Conservation (phyloP, 2,113 vertebrate species). For the Aythya baeri region DNA sequence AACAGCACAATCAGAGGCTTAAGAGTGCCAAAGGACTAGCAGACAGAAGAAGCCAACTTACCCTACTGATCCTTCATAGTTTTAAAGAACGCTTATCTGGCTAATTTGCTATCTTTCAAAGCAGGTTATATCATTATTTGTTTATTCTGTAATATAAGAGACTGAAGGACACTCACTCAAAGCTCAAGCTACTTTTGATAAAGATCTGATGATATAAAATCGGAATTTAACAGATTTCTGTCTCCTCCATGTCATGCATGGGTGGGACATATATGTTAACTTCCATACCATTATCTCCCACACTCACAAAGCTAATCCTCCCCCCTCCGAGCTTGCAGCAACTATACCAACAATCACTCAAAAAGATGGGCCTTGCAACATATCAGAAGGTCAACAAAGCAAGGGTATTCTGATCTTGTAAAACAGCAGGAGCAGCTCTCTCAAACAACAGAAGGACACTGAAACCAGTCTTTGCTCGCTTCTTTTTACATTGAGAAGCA, state of each 20-base stretch:
- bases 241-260: accelerated
- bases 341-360: not conserved
- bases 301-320: not conserved
- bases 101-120: not conserved
- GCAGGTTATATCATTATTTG: not conserved
- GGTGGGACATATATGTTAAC: not conserved
- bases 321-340: not conserved
- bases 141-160: not conserved
- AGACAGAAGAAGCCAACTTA: not conserved
- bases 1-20: not conserved
- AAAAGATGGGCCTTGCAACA: not conserved
- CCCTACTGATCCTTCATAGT: not conserved
- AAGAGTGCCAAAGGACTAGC: not conserved
- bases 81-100: not conserved
- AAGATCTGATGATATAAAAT: not conserved
- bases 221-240: not conserved
- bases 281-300: not conserved
- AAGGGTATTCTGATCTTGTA: not conserved
- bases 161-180: not conserved
- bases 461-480: not conserved
- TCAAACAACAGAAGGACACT: not conserved
- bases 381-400: not conserved
- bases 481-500: not conserved
- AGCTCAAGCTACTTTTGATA: not conserved
- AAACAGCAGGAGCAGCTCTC: not conserved